phyloP scores from a whole-genome alignment of 37 sponge, comb jelly and placozoan species.

The Corticium candelabrum region DNA sequence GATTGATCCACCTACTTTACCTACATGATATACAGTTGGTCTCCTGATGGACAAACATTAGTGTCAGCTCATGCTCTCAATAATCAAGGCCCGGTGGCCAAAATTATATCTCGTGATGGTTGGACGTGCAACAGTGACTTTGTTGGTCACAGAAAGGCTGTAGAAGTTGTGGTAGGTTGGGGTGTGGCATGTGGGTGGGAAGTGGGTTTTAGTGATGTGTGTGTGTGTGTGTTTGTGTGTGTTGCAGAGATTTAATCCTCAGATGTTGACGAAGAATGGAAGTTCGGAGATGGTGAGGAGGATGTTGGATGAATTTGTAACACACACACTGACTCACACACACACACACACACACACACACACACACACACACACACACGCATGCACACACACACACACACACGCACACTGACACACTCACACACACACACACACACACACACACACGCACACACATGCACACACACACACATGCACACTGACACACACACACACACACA shows the following conservation, averaged over 20 bases:
- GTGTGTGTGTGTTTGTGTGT: not conserved
- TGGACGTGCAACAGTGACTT: constrained; percentile 88
- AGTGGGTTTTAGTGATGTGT: not conserved
- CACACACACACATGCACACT: no score
- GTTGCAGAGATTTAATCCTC: not conserved
- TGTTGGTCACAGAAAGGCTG: constrained; percentile 93
- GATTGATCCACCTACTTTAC: no score
- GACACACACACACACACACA: no score
- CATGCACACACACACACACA: no score
- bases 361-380: no score
- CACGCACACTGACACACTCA: no score
- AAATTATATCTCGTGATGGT: constrained; percentile 75
- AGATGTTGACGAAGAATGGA: no score
- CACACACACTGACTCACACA: no score
- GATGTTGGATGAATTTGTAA: no score
- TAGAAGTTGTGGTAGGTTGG: constrained; percentile 60
- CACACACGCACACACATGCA: constrained; percentile 8
- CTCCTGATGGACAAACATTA: constrained; percentile 91
- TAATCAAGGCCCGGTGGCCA: constrained; percentile 88
- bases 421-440: no score
- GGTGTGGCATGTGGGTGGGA: not conserved
- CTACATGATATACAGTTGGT: constrained; percentile 53
- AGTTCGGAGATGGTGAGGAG: no score
- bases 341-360: no score
- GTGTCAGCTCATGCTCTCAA: constrained; percentile 93